A percentile compares a stretch with the other conserved stretches of the same genome.
Evolutionary conservation across 2,113 vertebrate species (phyloP).

Genomic region (Sebastes fasciatus): DNA sequence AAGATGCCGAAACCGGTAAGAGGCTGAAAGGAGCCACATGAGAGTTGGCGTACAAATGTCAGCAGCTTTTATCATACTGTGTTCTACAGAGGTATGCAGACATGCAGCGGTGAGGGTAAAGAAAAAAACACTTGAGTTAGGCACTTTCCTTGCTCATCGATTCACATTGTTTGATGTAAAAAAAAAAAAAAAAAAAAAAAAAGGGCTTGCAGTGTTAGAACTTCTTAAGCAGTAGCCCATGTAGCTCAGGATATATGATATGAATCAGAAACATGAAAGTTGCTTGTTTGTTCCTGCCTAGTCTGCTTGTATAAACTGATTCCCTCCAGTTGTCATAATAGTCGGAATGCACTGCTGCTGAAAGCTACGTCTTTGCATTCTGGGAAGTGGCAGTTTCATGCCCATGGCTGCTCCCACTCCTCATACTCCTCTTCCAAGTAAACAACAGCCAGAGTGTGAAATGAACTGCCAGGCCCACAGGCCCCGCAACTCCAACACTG

Average conservation of each 20-base stretch:
- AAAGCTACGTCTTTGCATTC: slow-evolving; percentile 21
- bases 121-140: not conserved
- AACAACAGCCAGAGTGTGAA: slow-evolving; percentile 71
- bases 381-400: slow-evolving; percentile 35
- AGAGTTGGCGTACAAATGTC: not conserved
- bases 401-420: slow-evolving; percentile 50
- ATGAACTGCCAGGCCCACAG: slow-evolving; percentile 47
- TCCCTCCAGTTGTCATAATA: slow-evolving; percentile 14
- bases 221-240: not conserved
- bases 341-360: not conserved
- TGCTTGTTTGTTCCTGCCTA: slow-evolving; percentile 19
- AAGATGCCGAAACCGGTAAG: slow-evolving; percentile 87
- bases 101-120: not conserved
- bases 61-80: not conserved
- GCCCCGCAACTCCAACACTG: slow-evolving; percentile 62
- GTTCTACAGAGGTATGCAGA: not conserved
- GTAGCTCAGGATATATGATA: not conserved
- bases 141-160: not conserved
- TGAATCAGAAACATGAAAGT: slow-evolving; percentile 6
- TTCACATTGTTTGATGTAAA: not conserved
- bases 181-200: not conserved
- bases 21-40: not conserved
- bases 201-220: not conserved
- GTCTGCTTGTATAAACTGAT: slow-evolving; percentile 1
- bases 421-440: slow-evolving; percentile 60